Evolutionary conservation across 37 sponge, comb jelly and placozoan species (phyloP).

Genomic region (Cladorhizidae sp.): DNA sequence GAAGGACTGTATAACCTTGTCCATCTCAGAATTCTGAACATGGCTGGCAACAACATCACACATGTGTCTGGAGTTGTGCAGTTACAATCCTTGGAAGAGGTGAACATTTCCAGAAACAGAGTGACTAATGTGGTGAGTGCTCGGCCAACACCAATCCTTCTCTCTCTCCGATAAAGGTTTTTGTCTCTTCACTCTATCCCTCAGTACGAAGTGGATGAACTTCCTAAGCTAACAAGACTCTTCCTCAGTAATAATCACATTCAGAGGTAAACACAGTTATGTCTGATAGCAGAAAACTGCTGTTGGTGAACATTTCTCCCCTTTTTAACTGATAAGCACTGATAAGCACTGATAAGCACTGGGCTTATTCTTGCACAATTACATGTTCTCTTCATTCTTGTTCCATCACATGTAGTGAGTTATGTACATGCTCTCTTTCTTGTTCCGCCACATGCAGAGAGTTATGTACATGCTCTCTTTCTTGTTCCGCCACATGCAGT

Average conservation of each 20-base stretch:
- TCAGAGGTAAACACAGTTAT: constrained; percentile 36
- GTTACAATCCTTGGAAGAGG: constrained; percentile 78
- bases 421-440: no score
- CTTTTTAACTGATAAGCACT: no score
- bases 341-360: no score
- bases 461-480: no score
- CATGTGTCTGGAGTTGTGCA: constrained; percentile 64
- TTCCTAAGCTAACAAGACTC: constrained; percentile 83
- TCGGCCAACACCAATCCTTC: background rate
- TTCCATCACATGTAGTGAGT: no score
- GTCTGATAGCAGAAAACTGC: no score
- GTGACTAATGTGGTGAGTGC: constrained; percentile 61
- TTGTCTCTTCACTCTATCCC: background rate
- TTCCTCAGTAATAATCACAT: constrained; percentile 93
- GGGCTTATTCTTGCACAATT: no score
- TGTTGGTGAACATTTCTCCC: no score
- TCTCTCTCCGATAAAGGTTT: background rate
- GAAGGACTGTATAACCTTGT: constrained; percentile 75
- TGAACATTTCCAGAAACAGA: constrained; percentile 90
- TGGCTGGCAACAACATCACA: constrained; percentile 93
- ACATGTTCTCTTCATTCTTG: no score
- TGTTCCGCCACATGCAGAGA: no score
- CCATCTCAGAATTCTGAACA: constrained; percentile 88
- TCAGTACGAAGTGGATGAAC: constrained; percentile 82
- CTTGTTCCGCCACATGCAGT: no score